Evolutionary conservation across 2,113 vertebrate genomes (phyloP).

Genomic region (Alectura lathami): DNA sequence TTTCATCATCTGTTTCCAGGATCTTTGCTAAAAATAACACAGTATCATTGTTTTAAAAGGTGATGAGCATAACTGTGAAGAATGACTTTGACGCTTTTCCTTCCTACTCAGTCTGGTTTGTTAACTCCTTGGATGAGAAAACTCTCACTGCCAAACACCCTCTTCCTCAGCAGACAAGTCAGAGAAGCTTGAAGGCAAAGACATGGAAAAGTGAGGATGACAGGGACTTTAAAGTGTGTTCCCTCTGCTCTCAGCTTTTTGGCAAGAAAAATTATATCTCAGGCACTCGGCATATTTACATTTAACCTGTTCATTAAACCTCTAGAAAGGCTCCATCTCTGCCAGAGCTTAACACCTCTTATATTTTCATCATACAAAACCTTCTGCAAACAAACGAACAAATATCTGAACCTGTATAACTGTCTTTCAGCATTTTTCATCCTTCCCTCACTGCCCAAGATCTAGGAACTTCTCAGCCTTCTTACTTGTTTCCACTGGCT

Average conservation of each 20-base stretch:
- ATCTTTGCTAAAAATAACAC: slow-evolving; percentile 29
- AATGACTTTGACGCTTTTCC: neutral
- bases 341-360: neutral
- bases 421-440: neutral
- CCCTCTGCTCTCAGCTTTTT: neutral
- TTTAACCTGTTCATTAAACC: neutral
- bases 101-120: slow-evolving; percentile 3
- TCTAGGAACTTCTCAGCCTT: neutral
- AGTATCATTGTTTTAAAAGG: neutral
- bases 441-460: neutral
- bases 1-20: slow-evolving; percentile 36
- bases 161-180: neutral
- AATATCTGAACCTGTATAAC: neutral
- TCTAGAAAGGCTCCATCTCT: neutral
- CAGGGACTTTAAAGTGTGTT: neutral
- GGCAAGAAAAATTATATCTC: neutral
- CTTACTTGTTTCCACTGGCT: neutral
- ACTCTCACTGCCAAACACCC: neutral
- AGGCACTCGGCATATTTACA: neutral
- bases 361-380: neutral
- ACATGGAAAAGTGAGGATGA: neutral
- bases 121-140: neutral
- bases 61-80: neutral
- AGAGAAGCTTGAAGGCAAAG: neutral
- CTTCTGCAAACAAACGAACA: neutral